Percentiles rank a stretch among this genome's conserved stretches.
These are phyloP conservation scores for Pristiophorus japonicus DNA, from an alignment of 2,113 vertebrate genomes.

Conservation along the genomic window DNA sequence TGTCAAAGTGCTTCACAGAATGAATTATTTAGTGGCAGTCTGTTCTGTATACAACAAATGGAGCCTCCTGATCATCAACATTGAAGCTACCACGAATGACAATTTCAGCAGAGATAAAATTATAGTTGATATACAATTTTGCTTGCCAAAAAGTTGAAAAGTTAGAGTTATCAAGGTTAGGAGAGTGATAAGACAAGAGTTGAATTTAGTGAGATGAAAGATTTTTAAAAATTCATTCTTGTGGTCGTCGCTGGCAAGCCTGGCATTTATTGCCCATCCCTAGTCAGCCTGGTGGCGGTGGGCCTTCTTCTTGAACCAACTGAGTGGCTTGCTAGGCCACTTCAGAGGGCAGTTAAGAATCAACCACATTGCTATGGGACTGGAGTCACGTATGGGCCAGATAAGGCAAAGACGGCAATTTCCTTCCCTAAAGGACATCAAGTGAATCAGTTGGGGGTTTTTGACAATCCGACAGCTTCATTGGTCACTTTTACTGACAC, in stretches of 20 bases:
- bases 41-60: not conserved
- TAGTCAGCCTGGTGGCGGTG: not conserved
- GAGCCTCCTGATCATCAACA: not conserved
- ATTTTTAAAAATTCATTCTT: not conserved
- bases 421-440: not conserved
- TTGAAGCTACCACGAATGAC: not conserved
- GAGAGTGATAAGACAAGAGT: not conserved
- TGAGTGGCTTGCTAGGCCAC: not conserved
- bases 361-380: not conserved
- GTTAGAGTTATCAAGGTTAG: not conserved
- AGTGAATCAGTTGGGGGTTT: not conserved
- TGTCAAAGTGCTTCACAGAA: not conserved
- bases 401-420: not conserved
- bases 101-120: not conserved
- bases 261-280: too few species aligned
- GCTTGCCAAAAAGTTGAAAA: not conserved
- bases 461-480: not conserved
- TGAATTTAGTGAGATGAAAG: not conserved
- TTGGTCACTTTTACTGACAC: not conserved
- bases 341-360: not conserved
- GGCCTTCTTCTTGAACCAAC: not conserved
- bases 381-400: not conserved
- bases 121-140: not conserved
- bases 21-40: not conserved
- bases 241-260: not conserved